Base-by-base conservation (phyloP, 2,888 invertebrate genomes). In the Zootermopsis nevadensis region DNA sequence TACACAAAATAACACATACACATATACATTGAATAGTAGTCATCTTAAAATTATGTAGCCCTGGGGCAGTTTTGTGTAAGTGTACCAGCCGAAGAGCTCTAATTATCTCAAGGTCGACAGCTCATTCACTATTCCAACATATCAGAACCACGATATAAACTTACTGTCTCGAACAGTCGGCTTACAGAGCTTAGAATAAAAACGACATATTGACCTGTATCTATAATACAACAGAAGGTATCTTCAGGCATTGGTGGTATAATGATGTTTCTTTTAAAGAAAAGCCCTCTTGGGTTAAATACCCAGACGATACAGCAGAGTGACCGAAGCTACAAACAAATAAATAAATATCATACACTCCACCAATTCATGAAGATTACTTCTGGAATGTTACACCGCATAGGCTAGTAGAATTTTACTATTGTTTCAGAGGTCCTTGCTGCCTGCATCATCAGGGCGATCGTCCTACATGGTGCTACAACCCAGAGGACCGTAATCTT, bases 201-300 rank as follows among this genome's bases (percentile, higher is more conserved):
- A 69, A 69, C 33, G 69, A 69, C 33, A 69, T 69, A 69, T 69
- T 69, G 69, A 69, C 69, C 69, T 19, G 31, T 30, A 69, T 69
- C 19, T 30, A 6, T 30, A 69, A 69, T 33, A 33, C 31, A 69
- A 15, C 15, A 2, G 31, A 2, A 33, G 15, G 22, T 22, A 69
- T 0, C 7, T 33, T 31, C 69, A 22, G 19, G 69, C 69, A 69
- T 69, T 1, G 33, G 33, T 69, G 69, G 33, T 10, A 27, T 66
- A 66, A 66, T 27, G 19, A 27, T 30, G 4, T n/a, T 27, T 66
- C 30, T 66, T n/a, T n/a, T 30, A 2, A 66, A 7, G 4, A n/a
- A 10, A n/a, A 30, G 4, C 8, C 12, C 27, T 66, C 30, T 66
- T 8, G n/a, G n/a, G n/a, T 66, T 66, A 30, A 15, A 10, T 27